Evolutionary conservation across 2,797 vertebrate species (phyloP).

Genomic region (Syngnathus acus): DNA sequence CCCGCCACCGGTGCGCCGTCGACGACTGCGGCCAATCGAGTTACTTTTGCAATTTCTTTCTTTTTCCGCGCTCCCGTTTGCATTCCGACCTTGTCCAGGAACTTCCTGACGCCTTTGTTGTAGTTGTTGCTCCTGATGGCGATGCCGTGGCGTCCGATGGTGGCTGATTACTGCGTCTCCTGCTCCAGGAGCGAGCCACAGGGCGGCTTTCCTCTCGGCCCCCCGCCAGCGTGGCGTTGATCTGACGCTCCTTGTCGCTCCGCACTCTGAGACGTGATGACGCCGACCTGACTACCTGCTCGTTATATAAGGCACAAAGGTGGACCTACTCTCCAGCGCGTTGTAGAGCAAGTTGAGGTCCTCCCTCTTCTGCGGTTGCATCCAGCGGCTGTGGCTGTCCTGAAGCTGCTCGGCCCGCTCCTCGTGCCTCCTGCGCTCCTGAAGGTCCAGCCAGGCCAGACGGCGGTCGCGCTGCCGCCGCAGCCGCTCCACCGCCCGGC

Average conservation of each 20-base stretch:
- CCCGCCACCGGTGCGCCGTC: conserved; percentile 75
- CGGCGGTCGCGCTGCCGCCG: conserved; percentile 55
- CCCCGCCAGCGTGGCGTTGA: conserved; percentile 69
- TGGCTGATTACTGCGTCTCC: conserved; percentile 77
- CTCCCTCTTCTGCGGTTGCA: conserved; percentile 76
- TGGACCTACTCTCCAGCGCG: conserved; percentile 79
- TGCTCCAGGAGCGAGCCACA: conserved; percentile 81
- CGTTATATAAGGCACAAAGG: too few species aligned
- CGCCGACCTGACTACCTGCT: too few species aligned
- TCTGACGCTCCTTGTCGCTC: conserved; percentile 69
- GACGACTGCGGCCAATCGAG: conserved; percentile 18
- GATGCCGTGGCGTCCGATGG: conserved; percentile 71
- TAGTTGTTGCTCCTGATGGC: conserved; percentile 53
- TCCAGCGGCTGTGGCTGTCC: conserved; percentile 66
- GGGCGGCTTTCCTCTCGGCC: conserved; percentile 80
- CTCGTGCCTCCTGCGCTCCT: conserved; percentile 58
- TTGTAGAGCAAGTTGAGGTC: conserved; percentile 85
- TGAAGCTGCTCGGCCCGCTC: conserved; percentile 74
- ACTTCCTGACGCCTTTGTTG: conserved; percentile 58
- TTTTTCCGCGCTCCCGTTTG: background rate
- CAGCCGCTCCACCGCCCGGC: conserved; percentile 58
- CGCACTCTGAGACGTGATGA: too few species aligned
- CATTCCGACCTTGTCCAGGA: conserved; percentile 81
- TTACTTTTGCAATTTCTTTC: too few species aligned
- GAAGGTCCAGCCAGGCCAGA: conserved; percentile 67